These are phyloP conservation scores for Drosophila repletoides DNA, from an alignment of 1,140 invertebrate species.

Conservation along the genomic window DNA sequence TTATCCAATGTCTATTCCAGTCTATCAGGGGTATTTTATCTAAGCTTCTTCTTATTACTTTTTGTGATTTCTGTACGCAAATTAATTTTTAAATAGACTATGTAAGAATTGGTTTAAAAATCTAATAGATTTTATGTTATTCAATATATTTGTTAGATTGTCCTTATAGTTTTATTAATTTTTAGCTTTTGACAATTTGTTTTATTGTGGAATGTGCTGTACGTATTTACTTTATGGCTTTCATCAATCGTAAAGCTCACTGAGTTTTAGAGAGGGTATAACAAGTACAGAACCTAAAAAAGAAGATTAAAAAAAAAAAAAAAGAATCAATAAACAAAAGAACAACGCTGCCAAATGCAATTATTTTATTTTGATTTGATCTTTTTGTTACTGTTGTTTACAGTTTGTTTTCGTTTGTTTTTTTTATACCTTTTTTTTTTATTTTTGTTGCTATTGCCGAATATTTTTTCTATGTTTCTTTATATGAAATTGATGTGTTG, in stretches of 20 bases:
- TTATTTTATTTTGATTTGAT: constrained; percentile 27
- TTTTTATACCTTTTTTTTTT: background rate
- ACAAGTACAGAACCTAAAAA: too few relatives aligned
- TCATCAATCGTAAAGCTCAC: constrained; percentile 39
- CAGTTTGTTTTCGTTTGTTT: background rate
- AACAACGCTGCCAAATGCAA: constrained; percentile 15
- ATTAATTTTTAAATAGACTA: background rate
- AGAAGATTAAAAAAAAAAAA: too few relatives aligned
- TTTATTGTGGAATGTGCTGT: constrained; percentile 19
- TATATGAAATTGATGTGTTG: constrained; percentile 31
- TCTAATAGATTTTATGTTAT: constrained; percentile 15
- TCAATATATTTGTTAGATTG: background rate
- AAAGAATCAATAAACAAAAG: too few relatives aligned
- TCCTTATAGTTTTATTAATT: constrained; percentile 15
- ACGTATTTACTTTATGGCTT: constrained; percentile 49
- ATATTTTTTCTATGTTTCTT: constrained; percentile 23
- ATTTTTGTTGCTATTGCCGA: background rate
- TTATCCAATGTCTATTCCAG: too few relatives aligned
- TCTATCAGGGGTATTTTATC: too few relatives aligned
- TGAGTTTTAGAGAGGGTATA: background rate
- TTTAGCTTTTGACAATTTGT: constrained; percentile 15
- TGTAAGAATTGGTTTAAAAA: background rate
- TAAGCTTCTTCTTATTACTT: background rate
- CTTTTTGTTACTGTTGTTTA: constrained; percentile 14
- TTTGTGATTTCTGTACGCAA: background rate